Conservation (phyloP, 2,113 vertebrate genomes). For the Mus spicilegus region DNA sequence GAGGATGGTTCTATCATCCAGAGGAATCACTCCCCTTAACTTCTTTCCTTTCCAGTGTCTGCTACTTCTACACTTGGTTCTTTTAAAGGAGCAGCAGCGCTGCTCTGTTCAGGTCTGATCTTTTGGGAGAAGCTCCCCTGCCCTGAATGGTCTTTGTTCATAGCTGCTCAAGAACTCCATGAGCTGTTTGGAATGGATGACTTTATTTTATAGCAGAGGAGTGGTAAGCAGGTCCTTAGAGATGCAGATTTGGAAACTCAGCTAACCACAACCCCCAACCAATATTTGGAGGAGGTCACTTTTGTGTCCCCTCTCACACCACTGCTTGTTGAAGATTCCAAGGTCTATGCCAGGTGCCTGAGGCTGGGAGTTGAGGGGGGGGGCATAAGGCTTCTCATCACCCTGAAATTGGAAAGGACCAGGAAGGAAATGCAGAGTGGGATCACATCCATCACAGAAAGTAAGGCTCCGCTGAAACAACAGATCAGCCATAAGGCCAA, state of each 20-base stretch:
- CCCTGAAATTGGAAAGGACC: constrained; percentile 9
- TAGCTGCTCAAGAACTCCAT: background rate
- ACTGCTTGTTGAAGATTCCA: background rate
- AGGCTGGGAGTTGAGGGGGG: background rate
- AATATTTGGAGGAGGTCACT: background rate
- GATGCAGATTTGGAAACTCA: background rate
- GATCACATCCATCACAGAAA: constrained; percentile 35
- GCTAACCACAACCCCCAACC: background rate
- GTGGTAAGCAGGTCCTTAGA: background rate
- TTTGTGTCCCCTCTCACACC: background rate
- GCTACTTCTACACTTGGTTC: background rate
- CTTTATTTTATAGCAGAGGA: constrained; percentile 39
- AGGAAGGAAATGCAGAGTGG: background rate
- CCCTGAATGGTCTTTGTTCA: constrained; percentile 32
- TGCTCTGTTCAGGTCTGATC: background rate
- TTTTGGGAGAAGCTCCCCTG: background rate
- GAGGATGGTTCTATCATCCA: background rate
- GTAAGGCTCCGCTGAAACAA: constrained; percentile 59
- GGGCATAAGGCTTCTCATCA: constrained; percentile 11
- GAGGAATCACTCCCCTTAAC: background rate
- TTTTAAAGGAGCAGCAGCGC: background rate
- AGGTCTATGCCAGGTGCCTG: background rate
- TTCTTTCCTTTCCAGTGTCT: background rate
- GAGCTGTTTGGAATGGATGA: background rate
- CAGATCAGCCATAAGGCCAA: background rate